A percentile compares a stretch with the other conserved stretches of the same genome.
phyloP scores from a whole-genome alignment of 1,140 invertebrate genomes.

The Ceratina japonica region DNA sequence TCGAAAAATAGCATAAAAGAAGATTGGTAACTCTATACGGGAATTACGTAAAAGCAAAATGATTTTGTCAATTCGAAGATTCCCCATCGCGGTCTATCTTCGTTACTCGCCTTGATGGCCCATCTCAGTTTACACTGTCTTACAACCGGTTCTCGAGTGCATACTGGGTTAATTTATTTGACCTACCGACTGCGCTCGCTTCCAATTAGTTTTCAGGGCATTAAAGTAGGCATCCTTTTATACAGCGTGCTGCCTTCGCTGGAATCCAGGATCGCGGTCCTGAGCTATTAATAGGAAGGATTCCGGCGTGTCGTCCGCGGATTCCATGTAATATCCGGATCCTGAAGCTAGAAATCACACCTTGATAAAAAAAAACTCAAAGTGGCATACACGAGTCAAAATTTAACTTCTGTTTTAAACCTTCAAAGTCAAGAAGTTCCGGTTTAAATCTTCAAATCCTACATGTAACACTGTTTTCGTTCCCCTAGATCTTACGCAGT shows the following conservation, averaged over 20 bases:
- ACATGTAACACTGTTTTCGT: no score
- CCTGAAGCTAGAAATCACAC: no score
- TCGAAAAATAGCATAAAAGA: background rate
- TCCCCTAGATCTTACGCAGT: no score
- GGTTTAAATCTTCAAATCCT: no score
- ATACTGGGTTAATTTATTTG: constrained; percentile 74
- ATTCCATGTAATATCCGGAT: background rate
- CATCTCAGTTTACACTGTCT: constrained; percentile 55
- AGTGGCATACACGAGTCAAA: no score
- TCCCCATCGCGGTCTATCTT: constrained; percentile 14
- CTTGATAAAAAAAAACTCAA: no score
- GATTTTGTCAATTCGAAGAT: constrained; percentile 26
- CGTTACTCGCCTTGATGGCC: constrained; percentile 23
- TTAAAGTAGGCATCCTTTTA: constrained; percentile 46
- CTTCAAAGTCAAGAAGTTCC: no score
- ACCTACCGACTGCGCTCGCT: constrained; percentile 60
- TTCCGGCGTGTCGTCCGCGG: background rate
- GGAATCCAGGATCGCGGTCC: constrained; percentile 7
- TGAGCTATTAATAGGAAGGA: constrained; percentile 9
- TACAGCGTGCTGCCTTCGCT: constrained; percentile 1
- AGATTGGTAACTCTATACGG: background rate
- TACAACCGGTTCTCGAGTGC: constrained; percentile 35
- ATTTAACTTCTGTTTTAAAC: no score
- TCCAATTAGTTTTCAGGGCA: constrained; percentile 60
- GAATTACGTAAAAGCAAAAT: background rate